Evolutionary conservation across 2,888 invertebrate genomes (phyloP), one percentile per base, ranked within the genome.

Genomic region (Platycheirus rosarum): DNA sequence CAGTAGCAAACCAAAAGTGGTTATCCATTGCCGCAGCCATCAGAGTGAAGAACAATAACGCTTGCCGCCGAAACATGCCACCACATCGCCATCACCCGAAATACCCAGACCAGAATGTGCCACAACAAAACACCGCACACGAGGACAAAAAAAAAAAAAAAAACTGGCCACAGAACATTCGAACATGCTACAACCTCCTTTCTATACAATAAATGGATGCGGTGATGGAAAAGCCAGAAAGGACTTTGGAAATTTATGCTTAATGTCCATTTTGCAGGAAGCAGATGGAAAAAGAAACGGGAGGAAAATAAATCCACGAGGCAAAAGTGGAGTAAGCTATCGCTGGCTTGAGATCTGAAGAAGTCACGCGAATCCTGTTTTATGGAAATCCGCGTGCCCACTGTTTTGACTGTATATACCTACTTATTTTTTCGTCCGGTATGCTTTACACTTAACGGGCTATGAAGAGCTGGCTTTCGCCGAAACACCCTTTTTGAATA

Each of bases 201-300:
- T 32, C n/a, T n/a, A n/a, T n/a, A n/a, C n/a, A n/a, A 69, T 63
- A 75, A 77, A 48, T 70, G 60, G 65, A 51, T 77, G 55, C 68
- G 68, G 82, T 57, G 71, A 82, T 77, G 71, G 82, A 77, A 71
- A 71, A 71, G 68, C 77, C 62, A 63, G 73, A 77, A 73, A 68
- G 77, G 77, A 68, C 66, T 71, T 51, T 68, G 48, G 48, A 44
- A 77, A 82, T 82, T 77, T 82, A 82, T 82, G 77, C 77, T 68
- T 55, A 71, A 77, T 82, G 77, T 76, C 77, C 82, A 62, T 77
- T 75, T 76, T 20, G 51, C 63, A 75, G 80, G 75, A 76, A 80
- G 65, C 69, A 46, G 32, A 55, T 42, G 26, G 23, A 32, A 49
- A 37, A 44, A 55, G 49, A 55, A 65, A 57, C 42, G 53, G 44